Evolutionary conservation across 2,888 invertebrate species (phyloP).

Genomic region (Hetaerina titia): DNA sequence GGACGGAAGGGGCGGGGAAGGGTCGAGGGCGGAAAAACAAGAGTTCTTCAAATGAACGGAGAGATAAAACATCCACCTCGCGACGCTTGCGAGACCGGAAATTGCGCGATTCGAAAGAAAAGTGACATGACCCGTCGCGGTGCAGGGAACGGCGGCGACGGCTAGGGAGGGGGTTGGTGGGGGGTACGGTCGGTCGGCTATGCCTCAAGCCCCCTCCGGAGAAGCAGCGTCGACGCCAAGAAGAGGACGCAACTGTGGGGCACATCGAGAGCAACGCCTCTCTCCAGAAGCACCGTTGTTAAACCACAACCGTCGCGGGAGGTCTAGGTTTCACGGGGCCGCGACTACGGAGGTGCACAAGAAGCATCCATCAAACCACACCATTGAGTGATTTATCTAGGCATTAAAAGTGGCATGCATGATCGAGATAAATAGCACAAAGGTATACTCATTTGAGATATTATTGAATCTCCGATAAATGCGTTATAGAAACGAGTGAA

Average conservation of each 20-base stretch:
- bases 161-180: not conserved
- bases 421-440: no score
- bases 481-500: no score
- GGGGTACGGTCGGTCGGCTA: not conserved
- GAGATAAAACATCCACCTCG: not conserved
- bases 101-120: not conserved
- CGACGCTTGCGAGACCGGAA: not conserved
- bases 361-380: no score
- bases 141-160: not conserved
- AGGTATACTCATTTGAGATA: no score
- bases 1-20: not conserved
- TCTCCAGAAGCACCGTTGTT: no score
- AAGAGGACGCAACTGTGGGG: not conserved
- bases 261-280: not conserved
- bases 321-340: no score
- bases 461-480: no score
- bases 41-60: conserved; percentile 23
- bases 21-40: not conserved
- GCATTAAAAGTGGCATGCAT: no score
- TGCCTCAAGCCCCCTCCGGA: not conserved
- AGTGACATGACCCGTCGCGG: not conserved
- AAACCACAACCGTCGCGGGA: no score
- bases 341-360: no score
- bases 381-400: no score
- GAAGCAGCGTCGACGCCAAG: not conserved